Evolutionary conservation across 2,888 invertebrate species (phyloP), one percentile per base, ranked within the genome.

Genomic region (Anorthoa munda): DNA sequence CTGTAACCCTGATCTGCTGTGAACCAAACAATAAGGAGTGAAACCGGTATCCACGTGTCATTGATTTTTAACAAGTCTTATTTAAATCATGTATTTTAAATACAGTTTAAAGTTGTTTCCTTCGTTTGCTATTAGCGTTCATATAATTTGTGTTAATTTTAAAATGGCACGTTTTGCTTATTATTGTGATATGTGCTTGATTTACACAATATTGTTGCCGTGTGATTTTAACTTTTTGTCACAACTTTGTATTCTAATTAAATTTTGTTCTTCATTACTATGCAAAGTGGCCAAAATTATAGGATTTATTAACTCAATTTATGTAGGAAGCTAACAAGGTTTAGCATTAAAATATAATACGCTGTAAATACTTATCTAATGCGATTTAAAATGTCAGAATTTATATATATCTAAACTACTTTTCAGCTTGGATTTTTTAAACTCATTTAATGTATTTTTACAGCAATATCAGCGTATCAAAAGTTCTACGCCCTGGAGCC

Each of bases 401-500:
- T 69, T 13, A 17, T 31, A 26, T 4, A 26, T 26, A 26, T 26
- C 31, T 46, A 39, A 17, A 18, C 9, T 7, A 13, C 5, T 55
- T 65, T 11, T 31, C 11, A 11, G 4, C 26, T 15, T 26, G 12
- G 13, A n/a, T 46, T 23, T 21, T 50, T 48, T 23, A 48, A 48
- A 46, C 45, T 17, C 12, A 45, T 46, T 53, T 5, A 55, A 26
- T 51, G 13, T 68, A 88, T 86, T 91, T 86, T 88, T 97, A 97
- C 96, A 99, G 99, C 99, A 9, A 97, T 99, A 96, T 99, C 99
- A 26, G 99, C 99, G 4, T 99, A 99, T 96, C 99, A 99, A 95
- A 99, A 98, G 93, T 99, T 98, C 94, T 98, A 97, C 90, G 97
- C 97, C 51, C 94, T 98, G 46, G 98, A 98, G 89, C 97, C 97